Conservation (phyloP, 2,113 vertebrate species). For the Xiphias gladius region DNA sequence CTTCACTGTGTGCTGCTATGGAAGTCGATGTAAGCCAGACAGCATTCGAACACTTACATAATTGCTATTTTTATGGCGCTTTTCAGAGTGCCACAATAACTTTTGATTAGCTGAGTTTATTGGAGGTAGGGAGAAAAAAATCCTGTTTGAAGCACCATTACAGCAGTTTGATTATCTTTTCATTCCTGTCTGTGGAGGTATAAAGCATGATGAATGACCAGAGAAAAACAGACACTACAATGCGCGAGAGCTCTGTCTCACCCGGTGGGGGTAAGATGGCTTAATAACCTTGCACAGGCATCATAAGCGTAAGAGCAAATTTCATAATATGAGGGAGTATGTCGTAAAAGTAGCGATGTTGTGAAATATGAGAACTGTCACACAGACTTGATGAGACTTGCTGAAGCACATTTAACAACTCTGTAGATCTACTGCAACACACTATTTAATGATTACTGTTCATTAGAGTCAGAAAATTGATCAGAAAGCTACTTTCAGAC, state of each 20-base stretch:
- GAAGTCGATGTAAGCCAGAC: constrained; percentile 63
- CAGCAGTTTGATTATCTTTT: constrained; percentile 84
- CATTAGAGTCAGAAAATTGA: constrained; percentile 8
- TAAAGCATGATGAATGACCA: constrained; percentile 81
- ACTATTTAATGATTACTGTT: constrained; percentile 20
- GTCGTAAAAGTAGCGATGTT: constrained; percentile 38
- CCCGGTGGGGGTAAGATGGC: constrained; percentile 53
- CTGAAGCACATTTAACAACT: constrained; percentile 6
- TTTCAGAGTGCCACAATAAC: constrained; percentile 82
- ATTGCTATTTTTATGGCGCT: constrained; percentile 82
- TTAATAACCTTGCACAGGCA: constrained; percentile 59
- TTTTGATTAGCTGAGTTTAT: constrained; percentile 85
- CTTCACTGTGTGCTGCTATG: constrained; percentile 46
- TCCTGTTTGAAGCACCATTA: constrained; percentile 68
- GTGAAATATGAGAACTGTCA: constrained; percentile 48
- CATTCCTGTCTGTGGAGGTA: constrained; percentile 80
- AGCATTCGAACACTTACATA: constrained; percentile 80
- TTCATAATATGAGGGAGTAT: constrained; percentile 53
- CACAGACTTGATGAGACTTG: constrained; percentile 36
- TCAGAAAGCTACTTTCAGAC: constrained; percentile 15
- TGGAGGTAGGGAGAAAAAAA: constrained; percentile 58
- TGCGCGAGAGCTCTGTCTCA: constrained; percentile 39
- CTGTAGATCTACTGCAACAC: constrained; percentile 17
- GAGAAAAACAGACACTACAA: constrained; percentile 57
- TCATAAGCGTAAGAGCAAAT: constrained; percentile 57